Base-by-base conservation (phyloP, 2,888 invertebrate genomes). In the Phragmatobia fuliginosa region DNA sequence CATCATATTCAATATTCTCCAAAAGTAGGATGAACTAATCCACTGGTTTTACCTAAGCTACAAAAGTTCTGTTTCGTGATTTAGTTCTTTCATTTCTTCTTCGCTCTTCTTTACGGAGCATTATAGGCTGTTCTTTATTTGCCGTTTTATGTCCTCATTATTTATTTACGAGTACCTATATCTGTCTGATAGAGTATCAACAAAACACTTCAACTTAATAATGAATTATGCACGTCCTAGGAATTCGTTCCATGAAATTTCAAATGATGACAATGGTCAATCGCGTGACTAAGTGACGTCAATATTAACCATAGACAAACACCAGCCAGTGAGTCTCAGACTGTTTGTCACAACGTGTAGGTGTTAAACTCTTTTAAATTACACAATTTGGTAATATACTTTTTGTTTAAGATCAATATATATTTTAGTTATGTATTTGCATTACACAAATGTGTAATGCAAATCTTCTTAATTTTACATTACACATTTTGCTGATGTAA, bases 251-350 rank as follows among this genome's bases (percentile, higher is more conserved):
- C 72, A 36, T 69, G 73, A 62, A 58, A 62, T 33, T 68, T 31
- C 38, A 52, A 49, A 67, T 56, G 69, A 71, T 62, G 21, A 63
- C 59, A 61, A 56, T 25, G 33, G 61, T 56, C 28, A 28, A 66
- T 62, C 83, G 78, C 78, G 80, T 85, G 86, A 84, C 80, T 45
- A 32, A 33, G 74, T 83, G 82, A 83, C 84, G 85, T 81, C 71
- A n/a, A n/a, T n/a, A 75, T 58, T 58, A 32, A 7, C 52, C 68
- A 67, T n/a, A 28, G 66, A 78, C 79, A 77, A 72, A 71, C 70
- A 67, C 70, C 72, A 70, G 25, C 74, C 58, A 71, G 64, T 76
- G 75, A 75, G 73, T 84, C 78, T 83, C 85, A 82, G 62, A 75
- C 83, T 80, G 86, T 86, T 86, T 78, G 81, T 82, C 62, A 76